A percentile compares a stretch with the other conserved stretches of the same genome.
phyloP scores from a whole-genome alignment of 30 jellyfish, hydroid and myxozoan genomes.

The Hydractinia echinata region DNA sequence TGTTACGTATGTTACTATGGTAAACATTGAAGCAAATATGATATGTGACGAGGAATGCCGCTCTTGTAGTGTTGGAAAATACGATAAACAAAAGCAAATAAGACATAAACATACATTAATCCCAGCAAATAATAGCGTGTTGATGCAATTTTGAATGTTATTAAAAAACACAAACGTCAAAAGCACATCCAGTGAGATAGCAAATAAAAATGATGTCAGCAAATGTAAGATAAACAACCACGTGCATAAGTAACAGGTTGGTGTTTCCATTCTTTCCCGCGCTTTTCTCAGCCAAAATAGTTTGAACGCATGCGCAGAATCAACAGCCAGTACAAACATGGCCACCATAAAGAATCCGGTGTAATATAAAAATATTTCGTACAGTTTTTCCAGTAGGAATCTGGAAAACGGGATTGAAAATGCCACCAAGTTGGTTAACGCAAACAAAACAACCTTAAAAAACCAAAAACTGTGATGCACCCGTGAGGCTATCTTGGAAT shows the following conservation, averaged over 20 bases:
- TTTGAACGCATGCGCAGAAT: slow-evolving; percentile 77
- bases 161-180: slow-evolving; percentile 88
- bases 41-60: slow-evolving; percentile 72
- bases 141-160: slow-evolving; percentile 51
- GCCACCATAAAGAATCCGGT: slow-evolving; percentile 49
- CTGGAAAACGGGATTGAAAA: slow-evolving; percentile 57
- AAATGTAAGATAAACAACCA: slow-evolving; percentile 89
- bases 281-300: slow-evolving; percentile 75
- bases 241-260: slow-evolving; percentile 92
- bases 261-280: slow-evolving; percentile 55
- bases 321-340: slow-evolving; percentile 51
- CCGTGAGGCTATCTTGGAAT: slow-evolving; percentile 33
- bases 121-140: slow-evolving; percentile 44
- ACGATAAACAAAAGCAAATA: slow-evolving; percentile 52
- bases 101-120: slow-evolving; percentile 68
- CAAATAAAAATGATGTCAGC: slow-evolving; percentile 72
- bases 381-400: slow-evolving; percentile 41
- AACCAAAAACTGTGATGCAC: slow-evolving; percentile 69
- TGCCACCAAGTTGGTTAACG: slow-evolving; percentile 41
- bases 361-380: slow-evolving; percentile 39
- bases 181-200: slow-evolving; percentile 64
- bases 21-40: slow-evolving; percentile 51
- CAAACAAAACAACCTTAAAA: slow-evolving; percentile 45
- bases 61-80: slow-evolving; percentile 53
- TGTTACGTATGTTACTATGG: slow-evolving; percentile 54